A percentile compares a stretch with the other conserved stretches of the same genome.
phyloP scores from a whole-genome alignment of 2,888 invertebrate species.

The Liodrosophila aerea region DNA sequence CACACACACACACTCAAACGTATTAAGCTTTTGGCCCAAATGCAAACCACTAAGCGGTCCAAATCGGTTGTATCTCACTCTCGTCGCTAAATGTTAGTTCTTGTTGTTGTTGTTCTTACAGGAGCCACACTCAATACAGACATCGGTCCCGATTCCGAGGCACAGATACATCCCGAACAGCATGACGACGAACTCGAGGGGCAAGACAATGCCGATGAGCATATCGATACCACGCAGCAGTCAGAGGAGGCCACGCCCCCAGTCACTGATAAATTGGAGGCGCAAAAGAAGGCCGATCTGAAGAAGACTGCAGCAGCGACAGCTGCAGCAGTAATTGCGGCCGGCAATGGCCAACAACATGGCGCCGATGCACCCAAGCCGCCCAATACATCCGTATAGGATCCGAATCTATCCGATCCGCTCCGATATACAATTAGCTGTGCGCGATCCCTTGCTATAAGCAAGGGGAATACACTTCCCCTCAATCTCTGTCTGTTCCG shows the following conservation, averaged over 20 bases:
- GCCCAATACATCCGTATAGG: conserved; percentile 81
- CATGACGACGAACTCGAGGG: conserved; percentile 84
- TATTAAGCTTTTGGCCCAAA: conserved; percentile 26
- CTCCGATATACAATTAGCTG: background rate
- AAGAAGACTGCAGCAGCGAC: conserved; percentile 76
- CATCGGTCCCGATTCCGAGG: conserved; percentile 85
- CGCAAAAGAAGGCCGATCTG: conserved; percentile 81
- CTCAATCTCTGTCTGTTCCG: conserved; percentile 37
- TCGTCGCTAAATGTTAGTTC: conserved; percentile 82
- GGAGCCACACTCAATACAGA: conserved; percentile 86
- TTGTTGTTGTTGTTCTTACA: conserved; percentile 86
- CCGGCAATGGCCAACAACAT: conserved; percentile 61
- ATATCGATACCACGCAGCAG: conserved; percentile 81
- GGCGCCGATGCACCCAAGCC: conserved; percentile 79
- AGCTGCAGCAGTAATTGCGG: conserved; percentile 71
- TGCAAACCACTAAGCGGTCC: conserved; percentile 18
- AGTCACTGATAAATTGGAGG: conserved; percentile 81
- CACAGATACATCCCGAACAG: conserved; percentile 86
- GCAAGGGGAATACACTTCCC: conserved; percentile 26
- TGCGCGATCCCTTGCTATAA: conserved; percentile 41
- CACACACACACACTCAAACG: conserved; percentile 18
- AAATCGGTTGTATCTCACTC: conserved; percentile 43
- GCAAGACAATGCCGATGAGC: conserved; percentile 81
- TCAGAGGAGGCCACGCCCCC: conserved; percentile 82
- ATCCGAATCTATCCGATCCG: background rate